Base-by-base conservation (phyloP, 2,113 vertebrate genomes). In the Gadus chalcogrammus region DNA sequence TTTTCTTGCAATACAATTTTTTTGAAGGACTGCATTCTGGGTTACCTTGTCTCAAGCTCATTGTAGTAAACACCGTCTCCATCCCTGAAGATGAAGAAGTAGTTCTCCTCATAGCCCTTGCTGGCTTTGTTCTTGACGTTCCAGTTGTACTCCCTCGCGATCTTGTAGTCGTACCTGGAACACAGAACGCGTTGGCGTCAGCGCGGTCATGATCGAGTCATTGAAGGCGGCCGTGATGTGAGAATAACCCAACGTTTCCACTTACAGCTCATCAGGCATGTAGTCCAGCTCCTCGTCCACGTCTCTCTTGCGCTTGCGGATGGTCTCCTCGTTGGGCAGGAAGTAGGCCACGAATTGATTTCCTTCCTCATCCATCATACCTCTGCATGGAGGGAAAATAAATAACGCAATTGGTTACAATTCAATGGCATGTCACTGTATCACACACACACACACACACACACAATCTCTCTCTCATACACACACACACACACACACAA, bases 291-390 rank as follows among this genome's bases (percentile, higher is more conserved):
- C 95, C 24, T 97, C 96, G 0, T 98, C 96, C 17, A 78, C 88
- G 65, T 98, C 96, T 60, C 96, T 89, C 82, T 98, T 98, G n/a
- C 95, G 90, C 65, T 97, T 97, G 77, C 94, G 91, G 85, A 96
- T 78, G 0, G 96, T 98, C 3, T 97, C 95, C 59, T 97, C 96
- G 70, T 95, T 91, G 0, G 96, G 96, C 42, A 97, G 84, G 84
- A 98, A 98, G 85, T 97, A 98, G 20, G 95, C 95, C 85, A 98
- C 95, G 82, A 98, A 98, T 88, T 98, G 96, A 85, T 97, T 98
- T 67, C 96, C 95, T 81, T 98, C 96, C 76, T 97, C 96, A 5
- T 98, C 96, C 96, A 98, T 98, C 96, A 98, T 98, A 73, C 96
- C 96, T 78, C 95, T 98, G 86, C 24, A 15, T 64, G 69, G 13